Conservation (phyloP, 2,888 invertebrate species). For the Acanthoscelides obtectus region DNA sequence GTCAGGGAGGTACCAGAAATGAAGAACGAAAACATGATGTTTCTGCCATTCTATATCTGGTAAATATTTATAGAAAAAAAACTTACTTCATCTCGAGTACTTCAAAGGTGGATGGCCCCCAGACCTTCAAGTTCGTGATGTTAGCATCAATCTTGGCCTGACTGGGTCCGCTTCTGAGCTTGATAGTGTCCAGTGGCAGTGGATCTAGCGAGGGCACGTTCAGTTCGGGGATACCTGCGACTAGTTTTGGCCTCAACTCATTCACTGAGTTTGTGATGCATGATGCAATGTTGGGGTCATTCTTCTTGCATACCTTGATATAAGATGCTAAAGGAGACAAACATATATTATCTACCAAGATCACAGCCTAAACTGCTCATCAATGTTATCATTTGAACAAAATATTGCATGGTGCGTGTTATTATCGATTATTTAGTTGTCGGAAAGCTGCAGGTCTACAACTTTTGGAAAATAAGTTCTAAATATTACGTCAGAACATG, state of each 20-base stretch:
- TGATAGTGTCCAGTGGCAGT: conserved; percentile 37
- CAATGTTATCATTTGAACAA: background rate
- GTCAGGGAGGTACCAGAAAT: no score
- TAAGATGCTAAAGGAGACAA: conserved; percentile 36
- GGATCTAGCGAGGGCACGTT: conserved; percentile 54
- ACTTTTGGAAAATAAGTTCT: no score
- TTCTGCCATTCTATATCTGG: no score
- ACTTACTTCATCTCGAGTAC: conserved; percentile 55
- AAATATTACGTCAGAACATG: no score
- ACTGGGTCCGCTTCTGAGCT: conserved; percentile 39
- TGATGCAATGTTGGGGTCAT: conserved; percentile 38
- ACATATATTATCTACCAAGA: no score
- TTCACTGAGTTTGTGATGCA: conserved; percentile 44
- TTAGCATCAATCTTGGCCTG: conserved; percentile 52
- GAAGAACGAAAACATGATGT: no score
- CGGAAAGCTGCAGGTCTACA: no score
- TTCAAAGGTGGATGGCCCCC: conserved; percentile 58
- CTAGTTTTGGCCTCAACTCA: conserved; percentile 38
- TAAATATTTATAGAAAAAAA: no score
- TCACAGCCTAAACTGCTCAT: no score
- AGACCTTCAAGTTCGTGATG: conserved; percentile 57
- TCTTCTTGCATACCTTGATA: conserved; percentile 39
- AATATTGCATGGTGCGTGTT: background rate
- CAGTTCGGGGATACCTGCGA: conserved; percentile 50
- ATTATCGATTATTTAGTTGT: no score